phyloP scores from a whole-genome alignment of 2,888 invertebrate species.

The Pherbina coryleti region DNA sequence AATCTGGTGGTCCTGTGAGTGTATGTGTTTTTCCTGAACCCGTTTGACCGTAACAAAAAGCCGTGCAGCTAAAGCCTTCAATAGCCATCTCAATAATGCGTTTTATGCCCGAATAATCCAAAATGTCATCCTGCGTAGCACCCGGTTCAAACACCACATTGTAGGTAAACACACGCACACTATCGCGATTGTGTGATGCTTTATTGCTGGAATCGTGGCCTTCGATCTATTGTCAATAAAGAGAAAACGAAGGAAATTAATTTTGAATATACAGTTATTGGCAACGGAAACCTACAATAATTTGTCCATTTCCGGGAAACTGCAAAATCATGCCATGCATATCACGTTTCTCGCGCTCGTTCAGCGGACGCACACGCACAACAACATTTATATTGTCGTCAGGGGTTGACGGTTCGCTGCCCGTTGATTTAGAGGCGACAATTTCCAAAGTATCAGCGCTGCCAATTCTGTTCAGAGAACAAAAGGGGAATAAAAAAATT shows the following conservation, averaged over 20 bases:
- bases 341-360: conserved; percentile 78
- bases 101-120: conserved; percentile 92
- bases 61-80: conserved; percentile 94
- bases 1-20: conserved; percentile 89
- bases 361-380: conserved; percentile 86
- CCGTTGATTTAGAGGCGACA: conserved; percentile 68
- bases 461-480: conserved; percentile 60
- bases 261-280: background rate
- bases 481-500: conserved; percentile 12
- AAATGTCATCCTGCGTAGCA: conserved; percentile 83
- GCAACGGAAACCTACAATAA: conserved; percentile 70
- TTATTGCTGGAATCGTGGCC: conserved; percentile 70
- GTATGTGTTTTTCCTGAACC: conserved; percentile 98
- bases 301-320: conserved; percentile 92
- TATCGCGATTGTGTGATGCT: conserved; percentile 73
- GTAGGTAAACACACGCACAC: conserved; percentile 90
- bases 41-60: conserved; percentile 96
- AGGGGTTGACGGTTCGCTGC: conserved; percentile 68
- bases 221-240: conserved; percentile 67
- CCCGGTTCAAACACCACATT: conserved; percentile 94
- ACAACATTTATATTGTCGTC: conserved; percentile 93
- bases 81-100: conserved; percentile 93
- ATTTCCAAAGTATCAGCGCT: conserved; percentile 68
- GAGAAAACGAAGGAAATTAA: background rate
- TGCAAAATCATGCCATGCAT: conserved; percentile 80